Evolutionary conservation across 2,888 invertebrate genomes (phyloP), one percentile per base, ranked within the genome.

Genomic region (Agonopterix alstromeriana): DNA sequence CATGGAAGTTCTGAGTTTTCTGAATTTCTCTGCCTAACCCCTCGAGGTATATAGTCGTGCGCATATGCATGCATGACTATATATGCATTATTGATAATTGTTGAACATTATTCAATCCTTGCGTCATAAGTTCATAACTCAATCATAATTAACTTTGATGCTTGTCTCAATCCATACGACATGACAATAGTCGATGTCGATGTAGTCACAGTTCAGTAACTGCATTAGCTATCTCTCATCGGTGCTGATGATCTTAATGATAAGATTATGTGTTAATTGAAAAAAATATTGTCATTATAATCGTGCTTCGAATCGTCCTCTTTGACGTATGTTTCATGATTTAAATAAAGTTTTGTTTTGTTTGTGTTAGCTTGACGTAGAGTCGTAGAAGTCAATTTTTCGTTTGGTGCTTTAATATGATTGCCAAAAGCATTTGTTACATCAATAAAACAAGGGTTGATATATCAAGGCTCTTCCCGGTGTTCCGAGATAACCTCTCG

Each of bases 251-350:
- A 73, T 74, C 65, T 53, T 53, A 61, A 48, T 59, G 72, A 73
- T 73, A 67, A 58, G 56, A 61, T 64, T 63, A 60, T 58, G 56
- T 55, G 62, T 63, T 63, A 59, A 58, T 61, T 65, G 52, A 70
- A 69, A 58, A 59, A 62, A 36, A 71, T 67, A 71, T 73, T 77
- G 69, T 73, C 62, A 65, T 53, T 53, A 53, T 56, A 58, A 56
- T 67, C 70, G 65, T 71, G 68, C 67, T 60, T 67, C 60, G 67
- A 72, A 73, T 75, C n/a, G 63, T 62, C 53, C 58, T 8, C 60
- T 27, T 5, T 27, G 27, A 27, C 5, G 7, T 27, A 5, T 3
- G 27, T 27, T 27, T 27, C 14, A 14, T 27, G 1, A 27, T 27
- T 17, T 17, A 17, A 17, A 27, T 27, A 5, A 27, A 7, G 27